phyloP scores from a whole-genome alignment of 2,113 vertebrate genomes.

The Perognathus longimembris region DNA sequence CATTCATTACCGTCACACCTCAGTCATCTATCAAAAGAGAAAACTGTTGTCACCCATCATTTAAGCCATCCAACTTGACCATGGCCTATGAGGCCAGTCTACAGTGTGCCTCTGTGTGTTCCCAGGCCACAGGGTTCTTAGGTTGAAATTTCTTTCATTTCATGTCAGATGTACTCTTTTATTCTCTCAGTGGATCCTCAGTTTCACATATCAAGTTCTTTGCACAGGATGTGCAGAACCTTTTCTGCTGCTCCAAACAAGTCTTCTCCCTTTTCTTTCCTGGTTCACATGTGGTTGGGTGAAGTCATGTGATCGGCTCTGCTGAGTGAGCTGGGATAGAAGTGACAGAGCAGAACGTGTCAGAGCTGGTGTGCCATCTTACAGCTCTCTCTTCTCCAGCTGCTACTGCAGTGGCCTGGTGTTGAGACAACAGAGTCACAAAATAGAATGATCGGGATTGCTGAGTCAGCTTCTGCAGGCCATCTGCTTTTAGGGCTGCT shows the following conservation, averaged over 20 bases:
- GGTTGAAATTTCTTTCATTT: not conserved
- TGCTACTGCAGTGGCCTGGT: not conserved
- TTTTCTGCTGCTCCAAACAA: not conserved
- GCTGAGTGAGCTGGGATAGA: slow-evolving; percentile 1
- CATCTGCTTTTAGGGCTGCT: not conserved
- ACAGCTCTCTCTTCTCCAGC: not conserved
- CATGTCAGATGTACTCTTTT: not conserved
- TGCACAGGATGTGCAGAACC: not conserved
- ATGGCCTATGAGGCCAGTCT: not conserved
- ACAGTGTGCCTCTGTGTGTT: not conserved
- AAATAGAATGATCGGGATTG: not conserved
- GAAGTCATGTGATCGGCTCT: not conserved
- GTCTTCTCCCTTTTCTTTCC: not conserved
- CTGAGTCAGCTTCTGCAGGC: not conserved
- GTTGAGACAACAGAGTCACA: not conserved
- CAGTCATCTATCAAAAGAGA: not conserved
- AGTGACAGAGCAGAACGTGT: not conserved
- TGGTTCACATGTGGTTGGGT: not conserved
- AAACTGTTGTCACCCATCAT: not conserved
- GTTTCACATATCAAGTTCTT: not conserved
- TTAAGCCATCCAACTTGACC: not conserved
- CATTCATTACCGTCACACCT: not conserved
- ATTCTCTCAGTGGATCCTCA: not conserved
- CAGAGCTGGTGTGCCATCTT: not conserved
- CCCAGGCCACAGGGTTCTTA: not conserved